Base-by-base conservation (phyloP, 2,113 vertebrate species). In the Gnathonemus echidnorhynchus region DNA sequence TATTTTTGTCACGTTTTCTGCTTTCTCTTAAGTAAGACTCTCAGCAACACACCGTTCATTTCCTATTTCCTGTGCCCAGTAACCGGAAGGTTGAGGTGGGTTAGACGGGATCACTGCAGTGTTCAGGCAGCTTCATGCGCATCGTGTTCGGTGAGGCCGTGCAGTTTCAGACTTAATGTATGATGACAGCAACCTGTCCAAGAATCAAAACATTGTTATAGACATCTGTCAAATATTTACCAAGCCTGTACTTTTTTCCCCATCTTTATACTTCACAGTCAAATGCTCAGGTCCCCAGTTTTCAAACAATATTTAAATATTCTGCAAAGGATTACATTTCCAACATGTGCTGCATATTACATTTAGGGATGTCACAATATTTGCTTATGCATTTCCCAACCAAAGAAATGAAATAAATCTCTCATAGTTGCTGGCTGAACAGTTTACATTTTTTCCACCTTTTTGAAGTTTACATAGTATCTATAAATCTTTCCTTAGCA, bases 381-480 rank as follows among this genome's bases (percentile, higher is more conserved):
- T 88, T 48, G 62, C 88, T 49, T 62, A 74, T 42, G 24, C 45
- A 88, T 88, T 88, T 88, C 45, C 62, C n/a, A 45, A 74, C 58
- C 56, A 48, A 88, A 88, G 39, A 88, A 62, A 35, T 88, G n/a
- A 88, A 77, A 88, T 88, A 49, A 88, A 74, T 46, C 62, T 10
- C 24, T 48, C 62, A 27, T 46, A 6, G n/a, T 50, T 27, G 13
- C 11, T 56, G 84, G 49, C 46, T 46, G 89, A 91, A 49, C 85
- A 86, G 86, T 85, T 86, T 92, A 90, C 88, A 90, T 2, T 70
- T 88, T 88, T 87, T 86, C 62, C 62, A 70, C n/a, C 62, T 31
- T 91, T 90, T 46, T 77, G 0, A 89, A 91, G 89, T 90, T 93
- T 91, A 89, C 87, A 92, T 91, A 92, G 90, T 91, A 89, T 89